A percentile compares a stretch with the other conserved stretches of the same genome.
These are phyloP conservation scores for Drosophila pseudotakahashii DNA, from an alignment of 2,888 invertebrate genomes.

Conservation along the genomic window DNA sequence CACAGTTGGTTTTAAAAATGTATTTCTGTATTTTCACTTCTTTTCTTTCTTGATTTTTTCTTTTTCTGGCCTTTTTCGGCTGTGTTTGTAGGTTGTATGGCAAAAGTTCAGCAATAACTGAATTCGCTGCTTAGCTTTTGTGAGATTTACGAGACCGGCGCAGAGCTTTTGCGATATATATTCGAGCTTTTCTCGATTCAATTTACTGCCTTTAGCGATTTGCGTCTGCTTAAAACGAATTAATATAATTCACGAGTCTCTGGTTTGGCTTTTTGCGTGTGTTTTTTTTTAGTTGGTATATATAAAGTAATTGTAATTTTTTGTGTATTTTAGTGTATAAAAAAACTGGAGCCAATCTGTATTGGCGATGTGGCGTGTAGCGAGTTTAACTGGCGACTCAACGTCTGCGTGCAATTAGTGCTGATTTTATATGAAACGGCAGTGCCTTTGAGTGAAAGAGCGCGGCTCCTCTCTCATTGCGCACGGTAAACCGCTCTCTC, in stretches of 20 bases:
- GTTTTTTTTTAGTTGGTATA: constrained; percentile 27
- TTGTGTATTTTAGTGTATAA: constrained; percentile 16
- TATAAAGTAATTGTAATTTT: constrained; percentile 38
- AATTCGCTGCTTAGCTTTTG: constrained; percentile 64
- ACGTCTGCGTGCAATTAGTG: constrained; percentile 86
- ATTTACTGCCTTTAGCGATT: constrained; percentile 21
- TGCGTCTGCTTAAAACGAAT: constrained; percentile 42
- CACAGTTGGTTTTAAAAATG: constrained; percentile 35
- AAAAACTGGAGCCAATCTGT: constrained; percentile 17
- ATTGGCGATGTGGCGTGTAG: constrained; percentile 53
- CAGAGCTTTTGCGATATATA: constrained; percentile 68
- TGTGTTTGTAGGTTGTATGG: constrained; percentile 65
- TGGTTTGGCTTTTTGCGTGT: constrained; percentile 40
- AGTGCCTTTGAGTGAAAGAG: constrained; percentile 35
- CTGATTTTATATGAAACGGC: constrained; percentile 81
- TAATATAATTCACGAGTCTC: constrained; percentile 68
- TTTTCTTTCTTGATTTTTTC: constrained; percentile 31
- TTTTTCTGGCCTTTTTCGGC: constrained; percentile 19
- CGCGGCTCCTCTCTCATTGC: constrained; percentile 9
- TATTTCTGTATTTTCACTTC: constrained; percentile 20
- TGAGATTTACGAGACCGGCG: constrained; percentile 75
- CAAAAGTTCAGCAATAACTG: constrained; percentile 82
- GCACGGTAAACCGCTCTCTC: constrained; percentile 6
- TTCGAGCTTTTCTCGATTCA: constrained; percentile 28
- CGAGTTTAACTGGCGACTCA: constrained; percentile 86